Evolutionary conservation across 2,797 vertebrate species (phyloP).

Genomic region (Urocyon cinereoargenteus): DNA sequence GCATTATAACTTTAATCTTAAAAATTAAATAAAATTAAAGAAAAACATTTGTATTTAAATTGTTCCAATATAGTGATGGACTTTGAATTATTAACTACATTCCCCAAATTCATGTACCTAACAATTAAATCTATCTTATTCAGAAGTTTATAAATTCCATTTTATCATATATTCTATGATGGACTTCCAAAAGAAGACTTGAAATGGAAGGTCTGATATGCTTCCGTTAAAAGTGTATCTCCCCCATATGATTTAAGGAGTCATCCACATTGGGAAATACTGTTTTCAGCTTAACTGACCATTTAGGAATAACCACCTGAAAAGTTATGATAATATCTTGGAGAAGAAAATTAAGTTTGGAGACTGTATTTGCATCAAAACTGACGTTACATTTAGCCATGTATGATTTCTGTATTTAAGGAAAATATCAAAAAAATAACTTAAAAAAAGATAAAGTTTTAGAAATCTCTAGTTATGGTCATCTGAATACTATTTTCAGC

Average conservation of each 20-base stretch:
- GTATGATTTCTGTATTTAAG: not conserved
- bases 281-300: not conserved
- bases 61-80: not conserved
- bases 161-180: not conserved
- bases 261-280: not conserved
- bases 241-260: not conserved
- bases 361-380: not conserved
- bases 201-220: not conserved
- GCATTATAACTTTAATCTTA: not conserved
- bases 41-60: not conserved
- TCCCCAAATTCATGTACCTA: not conserved
- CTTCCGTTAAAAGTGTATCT: not conserved
- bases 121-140: not conserved
- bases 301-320: not conserved
- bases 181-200: not conserved
- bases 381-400: not conserved
- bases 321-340: not conserved
- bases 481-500: not conserved
- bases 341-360: not conserved
- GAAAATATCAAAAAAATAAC: not conserved
- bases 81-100: not conserved
- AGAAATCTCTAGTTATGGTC: not conserved
- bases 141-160: not conserved
- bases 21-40: not conserved
- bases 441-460: not conserved